phyloP scores from a whole-genome alignment of 2,113 vertebrate genomes.

The Eleginops maclovinus region DNA sequence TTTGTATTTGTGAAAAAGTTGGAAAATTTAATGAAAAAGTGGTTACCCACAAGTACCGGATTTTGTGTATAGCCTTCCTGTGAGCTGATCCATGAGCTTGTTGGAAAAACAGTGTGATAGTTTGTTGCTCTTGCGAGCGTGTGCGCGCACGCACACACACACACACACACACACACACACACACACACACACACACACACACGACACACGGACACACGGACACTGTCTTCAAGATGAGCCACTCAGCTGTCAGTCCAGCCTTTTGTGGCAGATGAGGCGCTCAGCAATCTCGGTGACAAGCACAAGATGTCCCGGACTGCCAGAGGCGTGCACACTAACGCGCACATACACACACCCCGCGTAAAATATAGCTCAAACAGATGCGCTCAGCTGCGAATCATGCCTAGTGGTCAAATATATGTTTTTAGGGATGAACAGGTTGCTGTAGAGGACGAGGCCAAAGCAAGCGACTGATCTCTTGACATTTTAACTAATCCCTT shows the following conservation, averaged over 20 bases:
- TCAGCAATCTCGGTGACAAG: conserved; percentile 91
- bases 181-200: conserved; percentile 13
- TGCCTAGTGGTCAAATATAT: conserved; percentile 89
- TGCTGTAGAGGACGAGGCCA: conserved; percentile 82
- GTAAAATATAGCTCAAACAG: conserved; percentile 69
- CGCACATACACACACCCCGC: conserved; percentile 46
- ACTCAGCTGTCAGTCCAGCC: conserved; percentile 74
- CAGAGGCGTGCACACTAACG: conserved; percentile 82
- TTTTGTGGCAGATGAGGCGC: conserved; percentile 72
- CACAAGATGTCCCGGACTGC: conserved; percentile 91
- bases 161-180: conserved; percentile 8
- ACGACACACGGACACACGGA: conserved; percentile 19
- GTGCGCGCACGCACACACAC: conserved; percentile 17
- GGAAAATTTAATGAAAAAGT: background rate
- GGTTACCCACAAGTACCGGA: background rate
- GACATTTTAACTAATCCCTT: conserved; percentile 98
- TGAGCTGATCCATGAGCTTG: conserved; percentile 50
- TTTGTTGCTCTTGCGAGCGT: background rate
- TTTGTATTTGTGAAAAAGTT: too few relatives aligned
- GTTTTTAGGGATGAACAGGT: conserved; percentile 97
- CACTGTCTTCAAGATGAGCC: conserved; percentile 52
- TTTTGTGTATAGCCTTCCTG: conserved; percentile 13
- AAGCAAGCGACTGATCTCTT: conserved; percentile 87
- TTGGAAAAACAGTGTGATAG: conserved; percentile 42
- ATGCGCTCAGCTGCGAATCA: conserved; percentile 87